These are phyloP conservation scores for Cheirogaleus medius DNA, from an alignment of 2,113 vertebrate species.

Conservation along the genomic window DNA sequence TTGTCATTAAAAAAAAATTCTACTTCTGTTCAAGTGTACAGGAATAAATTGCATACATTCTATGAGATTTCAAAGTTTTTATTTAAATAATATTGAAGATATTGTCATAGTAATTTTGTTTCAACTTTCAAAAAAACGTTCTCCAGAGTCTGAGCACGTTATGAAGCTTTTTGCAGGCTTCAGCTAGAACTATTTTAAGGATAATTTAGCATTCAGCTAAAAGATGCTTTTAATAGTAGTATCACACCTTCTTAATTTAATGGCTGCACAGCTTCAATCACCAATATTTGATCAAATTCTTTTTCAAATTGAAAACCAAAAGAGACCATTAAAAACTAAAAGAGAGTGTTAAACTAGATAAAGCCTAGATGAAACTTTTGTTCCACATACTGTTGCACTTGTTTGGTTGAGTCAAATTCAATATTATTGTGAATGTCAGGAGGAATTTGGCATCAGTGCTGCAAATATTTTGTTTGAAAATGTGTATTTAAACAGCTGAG, in stretches of 20 bases:
- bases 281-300: conserved; percentile 39
- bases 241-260: conserved; percentile 60
- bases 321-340: not conserved
- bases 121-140: conserved; percentile 37
- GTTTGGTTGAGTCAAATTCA: conserved; percentile 40
- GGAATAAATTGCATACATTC: not conserved
- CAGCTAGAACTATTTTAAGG: conserved; percentile 56
- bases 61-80: not conserved
- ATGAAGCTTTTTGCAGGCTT: conserved; percentile 52
- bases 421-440: conserved; percentile 47
- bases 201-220: conserved; percentile 45
- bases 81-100: conserved; percentile 64
- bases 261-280: conserved; percentile 54
- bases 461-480: conserved; percentile 65
- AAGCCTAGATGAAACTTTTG: conserved; percentile 34
- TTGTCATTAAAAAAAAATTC: not conserved
- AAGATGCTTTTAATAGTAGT: conserved; percentile 62
- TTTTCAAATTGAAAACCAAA: conserved; percentile 38
- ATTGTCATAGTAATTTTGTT: conserved; percentile 38
- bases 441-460: conserved; percentile 38
- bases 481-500: conserved; percentile 65
- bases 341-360: not conserved
- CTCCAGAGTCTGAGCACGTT: conserved; percentile 18
- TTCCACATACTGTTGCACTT: conserved; percentile 12
- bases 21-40: not conserved